Percentiles rank a stretch among this genome's conserved stretches.
Evolutionary conservation across 2,888 invertebrate genomes (phyloP).

Genomic region (Ormyrus labotus): DNA sequence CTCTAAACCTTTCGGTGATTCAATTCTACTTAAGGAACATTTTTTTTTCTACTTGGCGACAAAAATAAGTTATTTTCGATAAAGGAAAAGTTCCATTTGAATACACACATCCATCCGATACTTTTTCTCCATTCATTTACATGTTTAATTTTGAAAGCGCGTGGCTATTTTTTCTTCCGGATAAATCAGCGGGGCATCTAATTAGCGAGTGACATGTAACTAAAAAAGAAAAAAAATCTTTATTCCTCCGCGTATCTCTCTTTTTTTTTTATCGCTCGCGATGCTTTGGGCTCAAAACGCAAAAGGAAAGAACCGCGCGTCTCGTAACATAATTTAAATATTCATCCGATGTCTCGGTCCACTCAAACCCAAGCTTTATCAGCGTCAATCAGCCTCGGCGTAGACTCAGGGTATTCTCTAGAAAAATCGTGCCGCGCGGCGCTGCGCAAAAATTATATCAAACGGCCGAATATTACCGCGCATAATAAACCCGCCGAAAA

Average conservation of each 20-base stretch:
- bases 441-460: no score
- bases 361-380: background rate
- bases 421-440: no score
- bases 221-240: background rate
- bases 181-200: constrained; percentile 10
- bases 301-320: no score
- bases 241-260: background rate
- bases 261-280: no score
- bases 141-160: constrained; percentile 23
- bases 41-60: no score
- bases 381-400: no score
- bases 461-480: no score
- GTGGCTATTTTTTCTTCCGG: background rate
- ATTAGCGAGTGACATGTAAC: constrained; percentile 16
- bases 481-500: no score
- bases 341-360: constrained; percentile 19
- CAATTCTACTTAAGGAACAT: no score
- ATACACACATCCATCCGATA: background rate
- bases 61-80: background rate
- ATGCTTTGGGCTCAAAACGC: no score
- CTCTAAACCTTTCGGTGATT: no score
- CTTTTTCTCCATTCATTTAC: constrained; percentile 30
- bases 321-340: constrained; percentile 11
- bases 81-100: background rate
- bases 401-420: no score